phyloP scores from a whole-genome alignment of 2,888 invertebrate species.

The Meteorus colon region DNA sequence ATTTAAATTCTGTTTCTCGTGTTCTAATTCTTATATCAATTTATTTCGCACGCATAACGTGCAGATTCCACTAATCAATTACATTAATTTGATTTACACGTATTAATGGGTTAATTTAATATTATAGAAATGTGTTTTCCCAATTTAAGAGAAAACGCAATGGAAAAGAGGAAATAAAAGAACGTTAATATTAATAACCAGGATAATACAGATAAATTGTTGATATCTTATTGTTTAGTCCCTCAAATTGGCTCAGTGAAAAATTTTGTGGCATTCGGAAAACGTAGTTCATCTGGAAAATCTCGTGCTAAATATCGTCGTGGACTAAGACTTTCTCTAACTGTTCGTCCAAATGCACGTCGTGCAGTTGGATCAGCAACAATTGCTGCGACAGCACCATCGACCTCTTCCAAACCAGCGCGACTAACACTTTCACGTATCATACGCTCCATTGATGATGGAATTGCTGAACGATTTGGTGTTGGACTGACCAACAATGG shows the following conservation, averaged over 20 bases:
- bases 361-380: conserved; percentile 67
- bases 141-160: conserved; percentile 11
- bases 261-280: conserved; percentile 74
- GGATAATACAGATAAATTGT: conserved; percentile 35
- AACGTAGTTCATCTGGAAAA: conserved; percentile 71
- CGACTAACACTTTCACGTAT: conserved; percentile 67
- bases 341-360: conserved; percentile 70
- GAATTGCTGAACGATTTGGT: conserved; percentile 63
- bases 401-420: conserved; percentile 66
- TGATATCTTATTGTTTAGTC: conserved; percentile 58
- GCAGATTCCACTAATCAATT: conserved; percentile 24
- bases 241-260: conserved; percentile 66
- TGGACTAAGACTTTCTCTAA: conserved; percentile 68
- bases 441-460: conserved; percentile 68
- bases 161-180: conserved; percentile 15
- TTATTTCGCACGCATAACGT: conserved; percentile 10
- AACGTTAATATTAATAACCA: conserved; percentile 20
- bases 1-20: background rate
- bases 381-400: conserved; percentile 68
- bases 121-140: conserved; percentile 13
- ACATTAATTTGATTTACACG: conserved; percentile 38
- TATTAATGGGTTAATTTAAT: conserved; percentile 8
- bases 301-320: conserved; percentile 67
- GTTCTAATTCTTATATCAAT: conserved; percentile 10
- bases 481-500: conserved; percentile 66